These are phyloP conservation scores for Poeciliopsis paucimaculata DNA, from an alignment of 2,797 vertebrate species.

Conservation along the genomic window DNA sequence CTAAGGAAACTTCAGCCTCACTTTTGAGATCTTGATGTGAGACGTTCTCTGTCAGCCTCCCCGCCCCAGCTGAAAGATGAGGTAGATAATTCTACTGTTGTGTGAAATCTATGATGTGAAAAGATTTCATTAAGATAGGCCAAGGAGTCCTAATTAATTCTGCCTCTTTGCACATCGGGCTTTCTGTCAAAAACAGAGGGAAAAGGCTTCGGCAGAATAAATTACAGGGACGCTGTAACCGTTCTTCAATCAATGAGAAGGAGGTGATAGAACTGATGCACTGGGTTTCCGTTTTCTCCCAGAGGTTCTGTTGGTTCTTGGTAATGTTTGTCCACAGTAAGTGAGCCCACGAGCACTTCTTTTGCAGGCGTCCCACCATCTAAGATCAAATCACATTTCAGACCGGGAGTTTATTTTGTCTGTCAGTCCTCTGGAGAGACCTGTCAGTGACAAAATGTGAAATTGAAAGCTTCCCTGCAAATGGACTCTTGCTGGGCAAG, in stretches of 20 bases:
- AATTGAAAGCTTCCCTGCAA: conserved; percentile 68
- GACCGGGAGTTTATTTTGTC: conserved; percentile 69
- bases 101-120: conserved; percentile 82
- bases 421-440: conserved; percentile 70
- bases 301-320: conserved; percentile 45
- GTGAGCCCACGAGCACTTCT: conserved; percentile 41
- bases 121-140: conserved; percentile 89
- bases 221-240: conserved; percentile 54
- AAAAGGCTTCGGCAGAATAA: conserved; percentile 72
- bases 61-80: conserved; percentile 62
- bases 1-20: conserved; percentile 53
- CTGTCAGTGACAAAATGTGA: conserved; percentile 65
- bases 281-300: conserved; percentile 44
- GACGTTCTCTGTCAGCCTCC: conserved; percentile 41
- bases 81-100: conserved; percentile 78
- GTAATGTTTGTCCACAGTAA: conserved; percentile 56
- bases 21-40: conserved; percentile 76
- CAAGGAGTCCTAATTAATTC: conserved; percentile 83
- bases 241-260: conserved; percentile 16
- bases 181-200: conserved; percentile 79
- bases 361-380: conserved; percentile 33
- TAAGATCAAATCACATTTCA: conserved; percentile 72
- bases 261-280: conserved; percentile 29
- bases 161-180: conserved; percentile 65
- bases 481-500: conserved; percentile 51